Evolutionary conservation across 2,888 invertebrate species (phyloP).

Genomic region (Anthoptus insignis): DNA sequence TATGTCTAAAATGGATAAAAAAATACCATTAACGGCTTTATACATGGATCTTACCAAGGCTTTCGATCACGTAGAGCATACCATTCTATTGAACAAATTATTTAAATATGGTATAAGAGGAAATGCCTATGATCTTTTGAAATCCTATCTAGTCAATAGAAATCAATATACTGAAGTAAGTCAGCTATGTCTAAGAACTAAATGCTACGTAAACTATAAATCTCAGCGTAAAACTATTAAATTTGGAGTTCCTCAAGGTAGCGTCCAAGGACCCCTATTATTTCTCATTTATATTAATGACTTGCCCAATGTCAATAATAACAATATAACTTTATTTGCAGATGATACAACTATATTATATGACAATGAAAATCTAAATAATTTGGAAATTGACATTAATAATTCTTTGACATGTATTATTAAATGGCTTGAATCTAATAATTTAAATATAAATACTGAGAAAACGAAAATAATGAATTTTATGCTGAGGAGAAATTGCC

Average conservation of each 20-base stretch:
- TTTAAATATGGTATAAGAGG: background rate
- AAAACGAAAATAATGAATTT: conserved; percentile 11
- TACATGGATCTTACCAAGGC: background rate
- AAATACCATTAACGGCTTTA: background rate
- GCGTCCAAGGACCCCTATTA: background rate
- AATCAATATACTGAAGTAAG: background rate
- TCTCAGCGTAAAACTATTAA: background rate
- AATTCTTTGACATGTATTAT: background rate
- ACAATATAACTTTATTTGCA: background rate
- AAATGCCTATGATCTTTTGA: background rate
- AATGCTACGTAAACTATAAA: background rate
- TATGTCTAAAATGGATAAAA: background rate
- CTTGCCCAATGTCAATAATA: background rate
- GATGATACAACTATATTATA: background rate
- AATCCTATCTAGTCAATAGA: background rate
- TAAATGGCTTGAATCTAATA: conserved; percentile 9
- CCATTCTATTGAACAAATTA: background rate
- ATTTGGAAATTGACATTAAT: background rate
- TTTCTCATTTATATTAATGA: background rate
- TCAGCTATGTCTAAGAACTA: background rate
- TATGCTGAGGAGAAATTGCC: background rate
- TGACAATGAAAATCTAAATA: background rate
- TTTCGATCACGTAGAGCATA: background rate
- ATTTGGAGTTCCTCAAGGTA: background rate
- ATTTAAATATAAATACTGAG: conserved; percentile 1